A percentile compares a stretch with the other conserved stretches of the same genome.
Conservation (phyloP, 2,797 vertebrate species). For the Brachyalestes nurse region DNA sequence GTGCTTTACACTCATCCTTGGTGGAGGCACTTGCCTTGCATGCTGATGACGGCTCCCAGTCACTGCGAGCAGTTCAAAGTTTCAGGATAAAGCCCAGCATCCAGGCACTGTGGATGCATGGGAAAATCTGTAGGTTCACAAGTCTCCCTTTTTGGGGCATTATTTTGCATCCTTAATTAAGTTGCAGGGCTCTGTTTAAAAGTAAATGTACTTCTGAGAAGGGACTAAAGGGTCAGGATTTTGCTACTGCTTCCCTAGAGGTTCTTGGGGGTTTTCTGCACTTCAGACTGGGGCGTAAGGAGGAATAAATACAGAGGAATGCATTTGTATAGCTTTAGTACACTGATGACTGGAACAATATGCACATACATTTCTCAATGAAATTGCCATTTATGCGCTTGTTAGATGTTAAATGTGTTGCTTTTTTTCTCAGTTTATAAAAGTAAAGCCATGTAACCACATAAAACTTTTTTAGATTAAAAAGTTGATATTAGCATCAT, state of each 20-base stretch:
- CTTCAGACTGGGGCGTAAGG: background rate
- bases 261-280: background rate
- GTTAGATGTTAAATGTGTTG: background rate
- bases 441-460: background rate
- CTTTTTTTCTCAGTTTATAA: background rate
- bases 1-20: slow-evolving; percentile 16
- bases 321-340: background rate
- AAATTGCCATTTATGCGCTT: background rate
- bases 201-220: background rate
- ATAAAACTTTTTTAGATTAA: background rate
- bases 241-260: background rate
- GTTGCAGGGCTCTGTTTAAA: background rate
- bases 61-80: background rate
- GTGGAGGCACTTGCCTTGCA: slow-evolving; percentile 37
- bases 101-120: background rate
- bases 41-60: slow-evolving; percentile 24
- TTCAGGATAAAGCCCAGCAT: slow-evolving; percentile 3
- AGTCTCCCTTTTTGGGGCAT: background rate
- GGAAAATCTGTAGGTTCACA: background rate
- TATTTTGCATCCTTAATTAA: background rate
- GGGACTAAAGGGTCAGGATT: background rate
- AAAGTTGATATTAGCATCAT: background rate
- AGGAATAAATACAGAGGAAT: background rate
- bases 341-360: background rate
- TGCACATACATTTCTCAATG: background rate